A percentile compares a stretch with the other conserved stretches of the same genome.
These are phyloP conservation scores for Didymodactylos carnosus DNA, from an alignment of 2,888 invertebrate genomes.

Conservation along the genomic window DNA sequence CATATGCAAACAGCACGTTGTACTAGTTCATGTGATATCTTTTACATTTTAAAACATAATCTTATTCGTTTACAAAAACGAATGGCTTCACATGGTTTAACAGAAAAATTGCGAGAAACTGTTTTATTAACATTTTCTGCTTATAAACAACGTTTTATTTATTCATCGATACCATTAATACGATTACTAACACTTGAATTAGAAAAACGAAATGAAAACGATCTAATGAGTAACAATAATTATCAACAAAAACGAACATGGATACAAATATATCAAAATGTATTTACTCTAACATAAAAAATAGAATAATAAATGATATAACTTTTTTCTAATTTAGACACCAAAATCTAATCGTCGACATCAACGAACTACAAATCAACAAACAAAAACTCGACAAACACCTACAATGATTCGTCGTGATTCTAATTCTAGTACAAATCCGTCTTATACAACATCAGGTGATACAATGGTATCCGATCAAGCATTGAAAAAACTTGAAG, in stretches of 20 bases:
- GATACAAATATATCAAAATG: not conserved
- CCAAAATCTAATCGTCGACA: not conserved
- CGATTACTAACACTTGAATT: not conserved
- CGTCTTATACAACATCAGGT: too few relatives aligned
- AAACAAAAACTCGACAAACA: not conserved
- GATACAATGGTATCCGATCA: too few relatives aligned
- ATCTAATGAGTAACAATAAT: too few relatives aligned
- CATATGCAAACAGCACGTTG: constrained; percentile 28
- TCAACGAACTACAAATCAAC: not conserved
- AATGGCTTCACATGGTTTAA: not conserved
- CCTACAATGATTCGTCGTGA: too few relatives aligned
- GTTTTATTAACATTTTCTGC: not conserved
- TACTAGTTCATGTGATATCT: constrained; percentile 26
- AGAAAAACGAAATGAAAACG: too few relatives aligned
- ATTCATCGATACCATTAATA: not conserved
- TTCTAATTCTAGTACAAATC: too few relatives aligned
- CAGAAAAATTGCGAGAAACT: not conserved
- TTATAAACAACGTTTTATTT: not conserved
- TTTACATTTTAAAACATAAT: constrained; percentile 31
- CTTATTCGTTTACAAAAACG: constrained; percentile 23
- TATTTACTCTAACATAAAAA: too few relatives aligned
- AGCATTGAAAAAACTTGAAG: not conserved
- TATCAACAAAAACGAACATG: not conserved
- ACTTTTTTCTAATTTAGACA: too few relatives aligned
- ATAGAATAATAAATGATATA: too few relatives aligned